phyloP scores from a whole-genome alignment of 2,888 invertebrate species.

The Syrista parreyssii region DNA sequence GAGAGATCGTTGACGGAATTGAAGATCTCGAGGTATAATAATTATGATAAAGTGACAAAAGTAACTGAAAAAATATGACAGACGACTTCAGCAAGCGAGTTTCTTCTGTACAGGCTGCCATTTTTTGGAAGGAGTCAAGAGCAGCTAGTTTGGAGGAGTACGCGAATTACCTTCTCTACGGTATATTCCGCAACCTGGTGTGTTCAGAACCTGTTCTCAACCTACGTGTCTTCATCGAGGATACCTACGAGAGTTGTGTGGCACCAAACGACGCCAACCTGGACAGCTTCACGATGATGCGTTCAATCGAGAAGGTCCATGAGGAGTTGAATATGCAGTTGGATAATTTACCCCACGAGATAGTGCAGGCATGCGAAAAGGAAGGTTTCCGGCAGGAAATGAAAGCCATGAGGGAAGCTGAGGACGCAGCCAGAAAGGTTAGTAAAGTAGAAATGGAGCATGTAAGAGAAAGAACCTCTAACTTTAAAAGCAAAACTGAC shows the following conservation, averaged over 20 bases:
- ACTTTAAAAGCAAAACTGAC: background rate
- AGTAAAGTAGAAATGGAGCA: conserved; percentile 27
- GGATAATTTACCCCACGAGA: conserved; percentile 70
- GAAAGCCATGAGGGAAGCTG: conserved; percentile 68
- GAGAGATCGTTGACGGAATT: conserved; percentile 62
- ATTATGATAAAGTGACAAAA: background rate
- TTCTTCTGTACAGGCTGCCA: conserved; percentile 34
- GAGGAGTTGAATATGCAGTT: conserved; percentile 68
- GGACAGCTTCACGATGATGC: conserved; percentile 70
- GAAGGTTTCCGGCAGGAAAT: conserved; percentile 69
- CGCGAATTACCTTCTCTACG: conserved; percentile 70
- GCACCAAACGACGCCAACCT: conserved; percentile 72
- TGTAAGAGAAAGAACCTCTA: too few relatives aligned
- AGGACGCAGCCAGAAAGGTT: conserved; percentile 71
- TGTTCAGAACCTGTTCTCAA: conserved; percentile 71
- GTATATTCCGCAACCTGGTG: conserved; percentile 70
- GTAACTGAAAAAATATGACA: background rate
- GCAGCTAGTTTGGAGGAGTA: conserved; percentile 68
- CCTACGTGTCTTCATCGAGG: conserved; percentile 72
- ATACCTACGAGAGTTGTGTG: conserved; percentile 73
- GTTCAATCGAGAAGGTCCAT: conserved; percentile 69
- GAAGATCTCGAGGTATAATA: conserved; percentile 63
- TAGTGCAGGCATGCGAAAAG: conserved; percentile 69
- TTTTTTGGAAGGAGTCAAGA: conserved; percentile 67
- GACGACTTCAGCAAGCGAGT: background rate